Evolutionary conservation across 2,113 vertebrate species (phyloP).

Genomic region (Heteronetta atricapilla): DNA sequence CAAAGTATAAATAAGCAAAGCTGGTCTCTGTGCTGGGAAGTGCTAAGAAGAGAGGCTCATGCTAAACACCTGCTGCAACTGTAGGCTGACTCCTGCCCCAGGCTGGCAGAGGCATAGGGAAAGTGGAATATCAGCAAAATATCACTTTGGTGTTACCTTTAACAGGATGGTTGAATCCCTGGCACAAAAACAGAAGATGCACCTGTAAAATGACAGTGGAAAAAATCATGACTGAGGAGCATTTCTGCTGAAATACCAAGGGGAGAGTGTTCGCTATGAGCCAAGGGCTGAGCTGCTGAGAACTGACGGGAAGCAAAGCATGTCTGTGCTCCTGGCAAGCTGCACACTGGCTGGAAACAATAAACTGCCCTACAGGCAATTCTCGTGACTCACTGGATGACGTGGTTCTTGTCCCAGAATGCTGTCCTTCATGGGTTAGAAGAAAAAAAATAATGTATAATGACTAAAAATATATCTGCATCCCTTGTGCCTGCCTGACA

Average conservation of each 20-base stretch:
- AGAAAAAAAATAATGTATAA: not conserved
- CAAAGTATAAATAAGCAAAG: not conserved
- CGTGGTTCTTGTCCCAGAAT: not conserved
- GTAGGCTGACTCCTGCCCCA: not conserved
- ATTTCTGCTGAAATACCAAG: not conserved
- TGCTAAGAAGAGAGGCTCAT: not conserved
- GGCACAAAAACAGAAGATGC: not conserved
- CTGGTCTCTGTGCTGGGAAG: not conserved
- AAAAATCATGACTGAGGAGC: not conserved
- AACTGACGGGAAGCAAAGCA: not conserved
- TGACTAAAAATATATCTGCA: slow-evolving; percentile 34
- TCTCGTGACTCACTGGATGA: not conserved
- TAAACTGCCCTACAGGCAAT: not conserved
- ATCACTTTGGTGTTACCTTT: not conserved
- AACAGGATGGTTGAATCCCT: not conserved
- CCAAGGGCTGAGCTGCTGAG: not conserved
- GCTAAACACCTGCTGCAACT: not conserved
- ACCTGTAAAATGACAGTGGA: not conserved
- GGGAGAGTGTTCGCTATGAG: not conserved
- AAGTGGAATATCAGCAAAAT: not conserved
- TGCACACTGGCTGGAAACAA: not conserved
- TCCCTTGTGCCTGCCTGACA: slow-evolving; percentile 9
- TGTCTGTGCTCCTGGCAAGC: not conserved
- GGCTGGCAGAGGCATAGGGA: not conserved
- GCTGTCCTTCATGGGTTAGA: not conserved